Conservation (phyloP, 1,140 invertebrate species). For the Papilio machaon region DNA sequence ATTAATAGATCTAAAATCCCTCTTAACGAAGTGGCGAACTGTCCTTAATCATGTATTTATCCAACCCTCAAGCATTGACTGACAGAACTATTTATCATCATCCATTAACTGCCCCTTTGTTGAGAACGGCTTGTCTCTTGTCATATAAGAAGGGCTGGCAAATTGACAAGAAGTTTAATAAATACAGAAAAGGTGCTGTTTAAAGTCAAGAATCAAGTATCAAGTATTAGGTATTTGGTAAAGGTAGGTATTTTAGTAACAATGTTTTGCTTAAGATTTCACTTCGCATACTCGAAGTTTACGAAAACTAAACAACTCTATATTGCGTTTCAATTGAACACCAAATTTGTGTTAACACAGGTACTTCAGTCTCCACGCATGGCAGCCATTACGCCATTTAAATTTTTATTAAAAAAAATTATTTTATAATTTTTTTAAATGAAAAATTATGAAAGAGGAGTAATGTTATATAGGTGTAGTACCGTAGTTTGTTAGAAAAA, state of each 20-base stretch:
- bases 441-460: too few relatives aligned
- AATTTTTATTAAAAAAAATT: too few relatives aligned
- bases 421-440: too few relatives aligned
- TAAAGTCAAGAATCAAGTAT: not conserved
- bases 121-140: slow-evolving; percentile 27
- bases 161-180: slow-evolving; percentile 16
- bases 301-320: not conserved
- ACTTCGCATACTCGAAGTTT: too few relatives aligned
- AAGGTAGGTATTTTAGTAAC: too few relatives aligned
- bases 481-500: too few relatives aligned
- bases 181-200: not conserved
- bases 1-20: slow-evolving; percentile 30
- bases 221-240: too few relatives aligned
- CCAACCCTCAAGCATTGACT: slow-evolving; percentile 35
- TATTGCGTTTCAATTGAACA: not conserved
- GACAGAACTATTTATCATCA: slow-evolving; percentile 37
- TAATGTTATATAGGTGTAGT: too few relatives aligned
- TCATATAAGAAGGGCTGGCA: slow-evolving; percentile 13
- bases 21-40: slow-evolving; percentile 29
- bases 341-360: not conserved
- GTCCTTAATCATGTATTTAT: slow-evolving; percentile 37
- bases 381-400: too few relatives aligned
- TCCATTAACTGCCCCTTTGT: slow-evolving; percentile 26
- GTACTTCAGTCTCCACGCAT: not conserved
- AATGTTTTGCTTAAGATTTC: too few relatives aligned